Conservation (phyloP, 2,888 invertebrate genomes). For the Drosophila quasianomalipes region DNA sequence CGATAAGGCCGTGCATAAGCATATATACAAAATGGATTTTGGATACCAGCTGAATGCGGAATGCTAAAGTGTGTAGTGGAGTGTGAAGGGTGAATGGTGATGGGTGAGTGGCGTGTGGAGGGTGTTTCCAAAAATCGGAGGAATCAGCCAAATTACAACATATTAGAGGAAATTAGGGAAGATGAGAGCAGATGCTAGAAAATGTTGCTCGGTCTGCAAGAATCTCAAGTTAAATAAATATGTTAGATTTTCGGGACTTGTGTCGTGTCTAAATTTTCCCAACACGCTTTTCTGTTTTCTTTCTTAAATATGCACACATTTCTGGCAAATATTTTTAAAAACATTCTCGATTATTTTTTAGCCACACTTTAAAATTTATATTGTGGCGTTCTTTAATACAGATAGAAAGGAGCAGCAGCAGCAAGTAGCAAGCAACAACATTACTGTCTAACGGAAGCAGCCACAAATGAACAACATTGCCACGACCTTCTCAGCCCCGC, state of each 20-base stretch:
- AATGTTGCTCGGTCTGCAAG: not conserved
- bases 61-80: not conserved
- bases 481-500: conserved; percentile 40
- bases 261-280: not conserved
- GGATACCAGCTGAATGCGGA: conserved; percentile 3
- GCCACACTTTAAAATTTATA: not conserved
- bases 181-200: not conserved
- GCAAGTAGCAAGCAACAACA: conserved; percentile 30
- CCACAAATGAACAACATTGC: conserved; percentile 72
- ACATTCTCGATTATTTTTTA: not conserved
- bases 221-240: not conserved
- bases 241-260: not conserved
- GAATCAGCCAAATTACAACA: conserved; percentile 8
- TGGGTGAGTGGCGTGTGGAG: not conserved
- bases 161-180: conserved; percentile 16
- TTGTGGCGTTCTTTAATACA: conserved; percentile 48
- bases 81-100: too few species aligned
- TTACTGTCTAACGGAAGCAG: conserved; percentile 64
- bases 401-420: conserved; percentile 5
- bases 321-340: not conserved
- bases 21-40: conserved; percentile 60
- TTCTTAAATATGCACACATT: not conserved
- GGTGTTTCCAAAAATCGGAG: conserved; percentile 11
- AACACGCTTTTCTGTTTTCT: not conserved
- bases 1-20: conserved; percentile 74